phyloP scores from a whole-genome alignment of 2,797 vertebrate genomes.

The Cryptoprocta ferox region DNA sequence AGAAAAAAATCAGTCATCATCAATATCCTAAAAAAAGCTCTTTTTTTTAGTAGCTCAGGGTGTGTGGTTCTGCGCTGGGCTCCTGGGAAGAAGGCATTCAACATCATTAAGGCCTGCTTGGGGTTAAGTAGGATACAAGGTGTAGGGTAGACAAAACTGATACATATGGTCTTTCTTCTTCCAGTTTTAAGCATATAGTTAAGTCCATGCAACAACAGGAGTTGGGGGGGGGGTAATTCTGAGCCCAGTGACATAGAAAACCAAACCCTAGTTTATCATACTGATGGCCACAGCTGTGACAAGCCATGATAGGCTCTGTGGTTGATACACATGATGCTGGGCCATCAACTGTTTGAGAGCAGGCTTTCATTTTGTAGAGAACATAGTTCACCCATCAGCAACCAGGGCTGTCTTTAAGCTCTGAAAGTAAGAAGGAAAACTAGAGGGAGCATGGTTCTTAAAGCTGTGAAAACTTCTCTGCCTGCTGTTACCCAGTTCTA shows the following conservation, averaged over 20 bases:
- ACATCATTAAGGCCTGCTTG: neutral
- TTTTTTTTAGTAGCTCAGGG: neutral
- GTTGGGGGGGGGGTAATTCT: neutral
- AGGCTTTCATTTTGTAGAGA: conserved; percentile 18
- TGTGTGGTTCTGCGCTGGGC: neutral
- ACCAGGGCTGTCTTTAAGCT: neutral
- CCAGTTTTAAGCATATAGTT: neutral
- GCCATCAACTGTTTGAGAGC: neutral
- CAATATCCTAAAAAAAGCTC: neutral
- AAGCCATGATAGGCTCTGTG: neutral
- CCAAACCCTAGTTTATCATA: neutral
- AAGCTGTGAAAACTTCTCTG: neutral
- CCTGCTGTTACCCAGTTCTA: neutral
- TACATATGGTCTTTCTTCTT: neutral
- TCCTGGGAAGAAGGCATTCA: neutral
- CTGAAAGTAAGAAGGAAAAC: neutral
- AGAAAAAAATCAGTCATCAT: neutral
- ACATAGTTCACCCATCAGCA: neutral
- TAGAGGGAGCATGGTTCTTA: neutral
- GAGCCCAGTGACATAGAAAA: neutral
- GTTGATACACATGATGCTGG: neutral
- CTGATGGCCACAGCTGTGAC: neutral
- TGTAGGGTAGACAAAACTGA: neutral
- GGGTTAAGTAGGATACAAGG: neutral
- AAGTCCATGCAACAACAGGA: neutral